Percentiles rank a stretch among this genome's conserved stretches.
phyloP scores from a whole-genome alignment of 2,797 vertebrate species.

The Trematomus bernacchii region DNA sequence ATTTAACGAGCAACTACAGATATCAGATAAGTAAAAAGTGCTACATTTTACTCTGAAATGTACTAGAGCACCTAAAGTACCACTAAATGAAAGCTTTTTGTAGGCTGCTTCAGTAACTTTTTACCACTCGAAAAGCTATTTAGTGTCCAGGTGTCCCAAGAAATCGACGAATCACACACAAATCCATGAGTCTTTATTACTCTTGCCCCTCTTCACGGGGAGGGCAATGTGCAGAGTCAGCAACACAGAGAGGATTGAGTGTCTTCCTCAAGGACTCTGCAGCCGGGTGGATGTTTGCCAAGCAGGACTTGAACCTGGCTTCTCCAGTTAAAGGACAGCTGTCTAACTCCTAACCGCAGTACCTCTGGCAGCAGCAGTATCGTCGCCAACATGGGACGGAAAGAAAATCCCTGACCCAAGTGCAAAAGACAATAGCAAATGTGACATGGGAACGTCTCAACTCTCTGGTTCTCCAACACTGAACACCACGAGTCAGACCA shows the following conservation, averaged over 20 bases:
- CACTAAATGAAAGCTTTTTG: not conserved
- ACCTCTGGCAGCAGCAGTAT: conserved; percentile 44
- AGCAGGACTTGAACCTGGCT: conserved; percentile 47
- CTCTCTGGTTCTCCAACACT: conserved; percentile 81
- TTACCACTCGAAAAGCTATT: not conserved
- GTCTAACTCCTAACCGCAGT: conserved; percentile 53
- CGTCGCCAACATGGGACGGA: conserved; percentile 59
- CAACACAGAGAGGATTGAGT: conserved; percentile 40
- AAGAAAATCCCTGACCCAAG: conserved; percentile 71
- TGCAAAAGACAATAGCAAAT: conserved; percentile 77
- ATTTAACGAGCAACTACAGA: not conserved
- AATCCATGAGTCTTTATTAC: conserved; percentile 12
- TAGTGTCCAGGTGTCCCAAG: conserved; percentile 11
- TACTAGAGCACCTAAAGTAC: not conserved
- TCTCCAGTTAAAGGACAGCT: conserved; percentile 65
- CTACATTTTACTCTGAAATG: not conserved
- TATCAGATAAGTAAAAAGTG: not conserved
- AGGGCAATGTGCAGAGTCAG: conserved; percentile 56
- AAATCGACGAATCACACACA: conserved; percentile 15
- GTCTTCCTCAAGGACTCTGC: conserved; percentile 60
- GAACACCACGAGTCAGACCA: conserved; percentile 68
- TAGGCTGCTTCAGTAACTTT: not conserved
- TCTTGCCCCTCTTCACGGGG: conserved; percentile 15
- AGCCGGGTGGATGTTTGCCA: conserved; percentile 53
- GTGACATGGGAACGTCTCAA: conserved; percentile 82